phyloP scores from a whole-genome alignment of 2,113 vertebrate genomes.

The Panurus biarmicus region DNA sequence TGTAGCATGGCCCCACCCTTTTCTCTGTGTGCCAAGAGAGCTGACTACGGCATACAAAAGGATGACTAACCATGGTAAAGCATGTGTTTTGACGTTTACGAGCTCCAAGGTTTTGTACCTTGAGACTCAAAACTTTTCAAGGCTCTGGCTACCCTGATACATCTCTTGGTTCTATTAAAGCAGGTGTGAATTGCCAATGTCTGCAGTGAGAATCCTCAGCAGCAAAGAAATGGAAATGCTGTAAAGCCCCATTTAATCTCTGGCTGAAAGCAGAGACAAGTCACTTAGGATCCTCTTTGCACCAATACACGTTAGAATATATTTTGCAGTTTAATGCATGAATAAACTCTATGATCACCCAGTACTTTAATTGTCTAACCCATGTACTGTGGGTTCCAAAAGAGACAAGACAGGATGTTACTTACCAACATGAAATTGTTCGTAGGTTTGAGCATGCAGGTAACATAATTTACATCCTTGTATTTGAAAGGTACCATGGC shows the following conservation, averaged over 20 bases:
- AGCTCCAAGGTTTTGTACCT: background rate
- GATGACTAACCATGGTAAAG: background rate
- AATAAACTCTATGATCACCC: background rate
- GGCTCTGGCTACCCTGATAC: background rate
- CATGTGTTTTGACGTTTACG: background rate
- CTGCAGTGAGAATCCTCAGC: background rate
- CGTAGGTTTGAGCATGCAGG: conserved; percentile 84
- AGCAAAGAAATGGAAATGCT: background rate
- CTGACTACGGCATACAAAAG: background rate
- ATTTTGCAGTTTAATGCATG: background rate
- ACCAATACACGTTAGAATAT: background rate
- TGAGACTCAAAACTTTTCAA: background rate
- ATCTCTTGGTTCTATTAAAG: background rate
- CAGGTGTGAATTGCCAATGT: background rate
- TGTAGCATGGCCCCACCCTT: background rate
- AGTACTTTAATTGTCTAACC: background rate
- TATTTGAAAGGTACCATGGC: conserved; percentile 77
- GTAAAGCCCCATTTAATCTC: background rate
- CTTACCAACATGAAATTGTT: conserved; percentile 78
- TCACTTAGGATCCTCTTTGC: background rate
- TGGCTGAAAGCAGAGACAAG: background rate
- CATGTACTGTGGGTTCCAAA: background rate
- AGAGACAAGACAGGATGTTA: background rate
- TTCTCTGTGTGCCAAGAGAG: background rate
- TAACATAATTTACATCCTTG: conserved; percentile 63